Evolutionary conservation across 2,113 vertebrate species (phyloP).

Genomic region (Callopanchax toddi): DNA sequence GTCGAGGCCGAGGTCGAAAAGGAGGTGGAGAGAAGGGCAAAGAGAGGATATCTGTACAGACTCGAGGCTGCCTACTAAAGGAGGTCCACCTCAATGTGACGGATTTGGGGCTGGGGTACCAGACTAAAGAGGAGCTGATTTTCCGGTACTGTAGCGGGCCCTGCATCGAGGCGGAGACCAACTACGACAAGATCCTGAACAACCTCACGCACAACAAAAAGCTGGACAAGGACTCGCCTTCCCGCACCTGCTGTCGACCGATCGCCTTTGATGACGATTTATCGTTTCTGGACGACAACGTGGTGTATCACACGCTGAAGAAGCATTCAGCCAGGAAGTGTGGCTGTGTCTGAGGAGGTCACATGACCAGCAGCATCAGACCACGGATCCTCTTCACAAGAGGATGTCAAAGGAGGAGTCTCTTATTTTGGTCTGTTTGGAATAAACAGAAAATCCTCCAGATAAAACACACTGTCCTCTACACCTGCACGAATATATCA

Average conservation of each 20-base stretch:
- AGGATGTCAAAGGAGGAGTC: slow-evolving; percentile 21
- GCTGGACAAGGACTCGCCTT: slow-evolving; percentile 89
- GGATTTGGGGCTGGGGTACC: slow-evolving; percentile 94
- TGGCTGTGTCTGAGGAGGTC: slow-evolving; percentile 87
- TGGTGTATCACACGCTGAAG: slow-evolving; percentile 95
- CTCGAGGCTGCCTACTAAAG: slow-evolving; percentile 90
- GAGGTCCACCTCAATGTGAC: slow-evolving; percentile 96
- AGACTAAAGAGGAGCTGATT: slow-evolving; percentile 97
- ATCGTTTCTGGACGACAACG: slow-evolving; percentile 94
- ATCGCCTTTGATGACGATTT: slow-evolving; percentile 94
- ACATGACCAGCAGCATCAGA: not conserved
- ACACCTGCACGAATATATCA: slow-evolving; percentile 17
- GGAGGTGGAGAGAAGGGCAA: slow-evolving; percentile 72
- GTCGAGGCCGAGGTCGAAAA: slow-evolving; percentile 75
- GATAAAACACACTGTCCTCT: slow-evolving; percentile 3
- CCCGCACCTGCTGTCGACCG: slow-evolving; percentile 92
- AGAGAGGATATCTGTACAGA: slow-evolving; percentile 79
- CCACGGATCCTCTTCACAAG: slow-evolving; percentile 29
- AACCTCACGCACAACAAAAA: slow-evolving; percentile 95
- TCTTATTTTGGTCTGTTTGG: slow-evolving; percentile 14
- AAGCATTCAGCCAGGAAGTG: slow-evolving; percentile 98
- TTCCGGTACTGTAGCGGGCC: slow-evolving; percentile 97
- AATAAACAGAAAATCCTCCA: slow-evolving; percentile 10
- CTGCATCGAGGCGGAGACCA: slow-evolving; percentile 90
- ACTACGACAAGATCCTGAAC: slow-evolving; percentile 96